Evolutionary conservation across 2,888 invertebrate genomes (phyloP).

Genomic region (Lasioglossum morio): DNA sequence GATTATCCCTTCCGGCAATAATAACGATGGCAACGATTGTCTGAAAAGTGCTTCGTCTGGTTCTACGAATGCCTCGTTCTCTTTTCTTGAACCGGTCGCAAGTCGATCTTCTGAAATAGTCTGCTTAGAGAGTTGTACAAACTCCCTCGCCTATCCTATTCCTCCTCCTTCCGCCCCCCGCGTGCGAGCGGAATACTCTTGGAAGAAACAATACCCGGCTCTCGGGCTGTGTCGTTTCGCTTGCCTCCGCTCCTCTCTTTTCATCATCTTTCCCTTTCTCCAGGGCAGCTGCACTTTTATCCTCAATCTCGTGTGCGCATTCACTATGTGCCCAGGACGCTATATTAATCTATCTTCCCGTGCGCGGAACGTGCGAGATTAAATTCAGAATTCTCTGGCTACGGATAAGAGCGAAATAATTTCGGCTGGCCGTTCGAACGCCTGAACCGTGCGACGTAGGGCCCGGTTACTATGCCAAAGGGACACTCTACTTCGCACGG

Average conservation of each 20-base stretch:
- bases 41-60: conserved; percentile 12
- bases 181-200: conserved; percentile 37
- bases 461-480: background rate
- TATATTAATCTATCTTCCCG: conserved; percentile 42
- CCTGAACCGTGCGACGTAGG: background rate
- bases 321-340: conserved; percentile 31
- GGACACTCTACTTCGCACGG: background rate
- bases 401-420: conserved; percentile 23
- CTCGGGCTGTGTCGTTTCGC: conserved; percentile 19
- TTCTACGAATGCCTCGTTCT: conserved; percentile 20
- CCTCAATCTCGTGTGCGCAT: conserved; percentile 45
- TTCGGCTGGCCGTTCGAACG: conserved; percentile 10
- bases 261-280: conserved; percentile 21
- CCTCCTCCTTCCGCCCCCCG: background rate
- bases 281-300: conserved; percentile 47
- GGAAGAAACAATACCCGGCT: conserved; percentile 56
- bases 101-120: conserved; percentile 32
- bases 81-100: background rate
- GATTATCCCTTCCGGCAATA: conserved; percentile 21
- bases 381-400: conserved; percentile 38
- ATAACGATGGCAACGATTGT: conserved; percentile 21
- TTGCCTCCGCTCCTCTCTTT: conserved; percentile 3
- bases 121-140: conserved; percentile 63
- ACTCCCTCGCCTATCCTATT: conserved; percentile 27
- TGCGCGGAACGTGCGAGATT: conserved; percentile 27